Evolutionary conservation across 2,888 invertebrate species (phyloP), one percentile per base, ranked within the genome.

Genomic region (Isotomurus palustris): DNA sequence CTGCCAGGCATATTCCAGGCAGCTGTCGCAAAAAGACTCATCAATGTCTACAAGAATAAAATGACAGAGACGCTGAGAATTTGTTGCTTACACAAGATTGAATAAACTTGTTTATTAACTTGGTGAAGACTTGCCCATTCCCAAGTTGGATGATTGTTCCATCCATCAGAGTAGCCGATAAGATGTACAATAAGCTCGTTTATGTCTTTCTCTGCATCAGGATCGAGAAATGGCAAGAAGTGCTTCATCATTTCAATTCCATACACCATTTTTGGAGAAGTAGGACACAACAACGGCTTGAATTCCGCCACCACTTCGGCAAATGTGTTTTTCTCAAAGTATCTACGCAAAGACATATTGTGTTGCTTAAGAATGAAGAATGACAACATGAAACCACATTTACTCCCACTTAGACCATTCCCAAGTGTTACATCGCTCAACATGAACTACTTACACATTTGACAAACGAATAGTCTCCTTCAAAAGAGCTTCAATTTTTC

Each of bases 221-320:
- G 79, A 55, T 87, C 76, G n/a, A 80, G 77, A 17, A 86, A 82
- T 0, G 92, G 92, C 66, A 94, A 77, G 75, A 93, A 92, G 53
- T 84, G 76, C 51, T 86, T 83, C 57, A 91, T 75, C 72, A 84
- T 81, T 61, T 81, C 79, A 56, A 88, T 76, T 1, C 74, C 78
- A 59, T 71, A 72, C 21, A 71, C 68, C 69, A 75, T 73, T 49
- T 80, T 77, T 3, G 77, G 74, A 48, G 82, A 80, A 77, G 87
- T 85, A 0, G 90, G 90, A 72, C 86, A 88, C 52, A 94, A 76
- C 69, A 81, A 80, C 1, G 93, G 93, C 52, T 87, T 80, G 73
- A 88, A 82, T 75, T 89, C 87, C 54, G 86, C 88, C 52, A 95
- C 76, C 72, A 95, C 90, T 76, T 94, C 93, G 75, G 84, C 82